A percentile compares a stretch with the other conserved stretches of the same genome.
Evolutionary conservation across 2,797 vertebrate genomes (phyloP).

Genomic region (Margarornis squamiger): DNA sequence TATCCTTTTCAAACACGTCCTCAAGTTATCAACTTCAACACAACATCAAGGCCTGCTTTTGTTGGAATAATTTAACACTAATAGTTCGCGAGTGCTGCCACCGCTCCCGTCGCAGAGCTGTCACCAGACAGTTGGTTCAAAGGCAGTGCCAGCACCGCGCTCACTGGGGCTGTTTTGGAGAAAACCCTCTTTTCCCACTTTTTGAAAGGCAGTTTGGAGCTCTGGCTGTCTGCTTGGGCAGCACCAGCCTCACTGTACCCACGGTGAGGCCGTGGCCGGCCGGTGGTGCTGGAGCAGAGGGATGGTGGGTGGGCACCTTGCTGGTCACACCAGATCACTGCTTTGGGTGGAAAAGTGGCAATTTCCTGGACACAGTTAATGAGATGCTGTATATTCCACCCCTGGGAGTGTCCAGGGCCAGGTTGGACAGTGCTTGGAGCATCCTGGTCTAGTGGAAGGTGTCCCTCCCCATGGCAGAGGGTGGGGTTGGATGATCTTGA

Average conservation of each 20-base stretch:
- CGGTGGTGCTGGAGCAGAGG: neutral
- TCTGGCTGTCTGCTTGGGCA: neutral
- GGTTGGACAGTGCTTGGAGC: neutral
- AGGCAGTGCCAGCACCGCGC: neutral
- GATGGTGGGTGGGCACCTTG: neutral
- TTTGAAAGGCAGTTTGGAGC: neutral
- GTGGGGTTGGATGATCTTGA: neutral
- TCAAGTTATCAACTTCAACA: constrained; percentile 36
- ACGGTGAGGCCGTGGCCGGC: neutral
- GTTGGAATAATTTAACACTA: constrained; percentile 58
- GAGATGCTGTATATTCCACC: neutral
- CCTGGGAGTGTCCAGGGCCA: too few species aligned
- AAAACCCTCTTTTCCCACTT: too few species aligned
- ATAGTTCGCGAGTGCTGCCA: constrained; percentile 20
- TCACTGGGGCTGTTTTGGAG: neutral
- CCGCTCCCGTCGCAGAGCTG: neutral
- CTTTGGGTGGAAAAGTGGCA: neutral
- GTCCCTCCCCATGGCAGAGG: neutral
- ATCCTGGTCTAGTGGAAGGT: neutral
- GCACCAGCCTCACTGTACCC: neutral
- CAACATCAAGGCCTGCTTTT: constrained; percentile 44
- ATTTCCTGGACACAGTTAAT: neutral
- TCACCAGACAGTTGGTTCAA: neutral
- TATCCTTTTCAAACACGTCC: constrained; percentile 35
- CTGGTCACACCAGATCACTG: neutral